These are phyloP conservation scores for Balearica regulorum DNA, from an alignment of 2,797 vertebrate genomes.

Conservation along the genomic window DNA sequence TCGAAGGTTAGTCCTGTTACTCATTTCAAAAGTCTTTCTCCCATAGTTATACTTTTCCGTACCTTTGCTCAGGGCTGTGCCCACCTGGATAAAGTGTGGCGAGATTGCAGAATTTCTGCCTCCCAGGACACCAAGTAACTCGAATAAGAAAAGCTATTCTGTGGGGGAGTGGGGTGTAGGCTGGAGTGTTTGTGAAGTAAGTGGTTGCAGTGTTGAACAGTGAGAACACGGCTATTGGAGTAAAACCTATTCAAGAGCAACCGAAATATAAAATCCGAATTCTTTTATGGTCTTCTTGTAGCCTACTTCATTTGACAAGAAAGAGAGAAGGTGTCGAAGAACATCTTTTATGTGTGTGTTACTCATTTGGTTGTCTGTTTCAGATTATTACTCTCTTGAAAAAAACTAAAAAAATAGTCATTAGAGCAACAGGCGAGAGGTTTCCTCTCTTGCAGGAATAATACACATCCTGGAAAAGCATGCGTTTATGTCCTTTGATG, in stretches of 20 bases:
- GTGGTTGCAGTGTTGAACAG: background rate
- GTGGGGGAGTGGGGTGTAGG: background rate
- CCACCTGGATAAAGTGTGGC: background rate
- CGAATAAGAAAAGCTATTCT: background rate
- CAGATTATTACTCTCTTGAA: background rate
- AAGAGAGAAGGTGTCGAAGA: background rate
- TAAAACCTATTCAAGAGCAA: background rate
- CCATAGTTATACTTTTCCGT: background rate
- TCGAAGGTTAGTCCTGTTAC: background rate
- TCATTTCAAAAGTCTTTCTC: background rate
- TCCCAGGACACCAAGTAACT: background rate
- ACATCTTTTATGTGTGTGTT: background rate
- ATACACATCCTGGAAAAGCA: background rate
- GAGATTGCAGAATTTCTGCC: background rate
- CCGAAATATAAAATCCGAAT: background rate
- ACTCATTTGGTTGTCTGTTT: background rate
- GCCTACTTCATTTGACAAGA: background rate
- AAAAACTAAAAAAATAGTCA: background rate
- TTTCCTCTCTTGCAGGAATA: background rate
- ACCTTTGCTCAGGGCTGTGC: slow-evolving; percentile 31
- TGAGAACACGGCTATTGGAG: background rate
- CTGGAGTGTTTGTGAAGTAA: background rate
- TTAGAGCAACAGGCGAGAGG: background rate
- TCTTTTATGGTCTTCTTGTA: background rate
- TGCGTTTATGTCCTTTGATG: background rate